Evolutionary conservation across 1,140 invertebrate species (phyloP).

Genomic region (Penaeus chinensis): DNA sequence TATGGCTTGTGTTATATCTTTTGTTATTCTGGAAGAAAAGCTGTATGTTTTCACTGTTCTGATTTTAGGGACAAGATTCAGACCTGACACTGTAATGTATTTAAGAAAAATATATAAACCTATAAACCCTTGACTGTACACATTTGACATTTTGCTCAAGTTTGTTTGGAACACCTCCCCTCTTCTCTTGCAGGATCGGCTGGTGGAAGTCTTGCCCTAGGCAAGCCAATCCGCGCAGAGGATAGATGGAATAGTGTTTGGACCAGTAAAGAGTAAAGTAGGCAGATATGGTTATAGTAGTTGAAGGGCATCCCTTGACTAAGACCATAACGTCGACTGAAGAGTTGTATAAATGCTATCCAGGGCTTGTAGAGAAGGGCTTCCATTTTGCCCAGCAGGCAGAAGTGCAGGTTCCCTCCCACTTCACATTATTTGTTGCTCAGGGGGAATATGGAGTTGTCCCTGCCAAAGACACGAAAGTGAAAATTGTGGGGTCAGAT

Average conservation of each 20-base stretch:
- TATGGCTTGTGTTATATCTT: too few species aligned
- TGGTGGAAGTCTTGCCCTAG: slow-evolving; percentile 41
- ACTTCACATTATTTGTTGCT: slow-evolving; percentile 60
- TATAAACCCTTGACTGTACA: background rate
- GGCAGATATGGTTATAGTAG: slow-evolving; percentile 51
- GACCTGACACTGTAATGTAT: background rate
- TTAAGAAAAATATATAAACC: too few species aligned
- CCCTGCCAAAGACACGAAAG: slow-evolving; percentile 45
- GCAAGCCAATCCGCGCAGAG: slow-evolving; percentile 37
- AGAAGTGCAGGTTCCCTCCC: slow-evolving; percentile 17
- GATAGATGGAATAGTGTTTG: slow-evolving; percentile 23
- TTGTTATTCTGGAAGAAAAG: too few species aligned
- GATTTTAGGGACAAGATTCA: background rate
- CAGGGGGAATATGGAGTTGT: slow-evolving; percentile 64
- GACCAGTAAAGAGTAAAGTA: background rate
- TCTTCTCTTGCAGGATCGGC: slow-evolving; percentile 56
- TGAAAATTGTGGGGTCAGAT: slow-evolving; percentile 63
- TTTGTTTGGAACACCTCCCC: slow-evolving; percentile 44
- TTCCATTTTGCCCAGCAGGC: slow-evolving; percentile 30
- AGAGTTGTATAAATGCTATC: slow-evolving; percentile 37
- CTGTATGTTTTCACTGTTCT: too few species aligned
- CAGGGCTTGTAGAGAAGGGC: slow-evolving; percentile 31
- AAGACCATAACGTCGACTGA: slow-evolving; percentile 40
- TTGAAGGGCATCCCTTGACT: slow-evolving; percentile 41
- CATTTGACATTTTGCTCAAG: slow-evolving; percentile 14